Evolutionary conservation across 1,140 invertebrate genomes (phyloP).

Genomic region (Magallana ariakensis): DNA sequence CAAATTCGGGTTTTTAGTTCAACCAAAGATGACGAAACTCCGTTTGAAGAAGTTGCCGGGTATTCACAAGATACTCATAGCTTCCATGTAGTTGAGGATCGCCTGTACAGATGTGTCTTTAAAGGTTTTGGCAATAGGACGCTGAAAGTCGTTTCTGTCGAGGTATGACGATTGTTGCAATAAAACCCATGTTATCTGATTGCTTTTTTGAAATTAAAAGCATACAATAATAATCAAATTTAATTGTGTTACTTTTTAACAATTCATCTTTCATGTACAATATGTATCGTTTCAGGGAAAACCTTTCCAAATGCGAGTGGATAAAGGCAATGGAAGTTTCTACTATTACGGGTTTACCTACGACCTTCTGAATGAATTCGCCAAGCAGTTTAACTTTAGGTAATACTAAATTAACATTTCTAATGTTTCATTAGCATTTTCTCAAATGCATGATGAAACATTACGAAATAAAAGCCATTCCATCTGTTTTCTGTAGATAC

Average conservation of each 20-base stretch:
- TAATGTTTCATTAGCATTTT: neutral
- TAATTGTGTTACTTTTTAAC: too few relatives aligned
- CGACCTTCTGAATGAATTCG: constrained; percentile 72
- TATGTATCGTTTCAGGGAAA: neutral
- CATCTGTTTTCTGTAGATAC: constrained; percentile 65
- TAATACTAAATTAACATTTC: constrained; percentile 47
- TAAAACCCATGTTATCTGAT: too few relatives aligned
- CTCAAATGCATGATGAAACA: neutral
- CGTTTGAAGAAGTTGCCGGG: neutral
- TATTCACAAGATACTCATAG: neutral
- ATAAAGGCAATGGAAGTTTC: constrained; percentile 15
- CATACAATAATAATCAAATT: too few relatives aligned
- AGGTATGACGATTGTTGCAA: neutral
- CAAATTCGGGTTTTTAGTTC: neutral
- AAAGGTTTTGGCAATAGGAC: neutral
- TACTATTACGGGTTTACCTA: constrained; percentile 64
- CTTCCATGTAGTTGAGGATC: neutral
- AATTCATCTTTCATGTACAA: too few relatives aligned
- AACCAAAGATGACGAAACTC: neutral
- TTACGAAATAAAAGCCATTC: too few relatives aligned
- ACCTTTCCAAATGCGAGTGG: constrained; percentile 35
- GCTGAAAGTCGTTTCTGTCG: neutral
- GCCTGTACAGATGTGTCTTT: neutral
- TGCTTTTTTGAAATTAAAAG: too few relatives aligned
- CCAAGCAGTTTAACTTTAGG: constrained; percentile 73